These are phyloP conservation scores for Burhinus oedicnemus DNA, from an alignment of 2,113 vertebrate genomes.

Conservation along the genomic window DNA sequence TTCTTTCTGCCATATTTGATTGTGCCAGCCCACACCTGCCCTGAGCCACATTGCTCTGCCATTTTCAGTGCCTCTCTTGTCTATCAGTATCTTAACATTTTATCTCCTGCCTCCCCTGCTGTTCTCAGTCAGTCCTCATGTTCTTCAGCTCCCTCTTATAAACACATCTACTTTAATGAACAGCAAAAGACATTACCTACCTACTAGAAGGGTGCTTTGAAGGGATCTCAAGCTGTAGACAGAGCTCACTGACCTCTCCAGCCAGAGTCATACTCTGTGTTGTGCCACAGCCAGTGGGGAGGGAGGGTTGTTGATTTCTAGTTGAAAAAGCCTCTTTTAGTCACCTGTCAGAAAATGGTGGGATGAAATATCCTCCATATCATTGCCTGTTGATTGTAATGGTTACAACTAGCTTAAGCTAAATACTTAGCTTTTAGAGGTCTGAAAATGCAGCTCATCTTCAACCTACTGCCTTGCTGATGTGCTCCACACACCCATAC, in stretches of 20 bases:
- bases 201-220: neutral
- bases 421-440: neutral
- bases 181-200: neutral
- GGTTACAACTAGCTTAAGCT: neutral
- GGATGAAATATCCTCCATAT: neutral
- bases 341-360: neutral
- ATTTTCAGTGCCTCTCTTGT: neutral
- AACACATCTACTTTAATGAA: neutral
- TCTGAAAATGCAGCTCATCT: neutral
- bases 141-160: neutral
- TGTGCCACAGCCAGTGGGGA: neutral
- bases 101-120: neutral
- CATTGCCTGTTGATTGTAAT: neutral
- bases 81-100: neutral
- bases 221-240: neutral
- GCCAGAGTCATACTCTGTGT: neutral
- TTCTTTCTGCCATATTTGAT: neutral
- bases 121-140: neutral
- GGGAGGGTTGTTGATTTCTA: neutral
- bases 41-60: neutral
- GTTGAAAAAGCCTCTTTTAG: neutral
- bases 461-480: neutral
- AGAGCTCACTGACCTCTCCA: rapidly evolving
- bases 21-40: neutral
- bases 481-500: neutral